These are phyloP conservation scores for Anhinga rufa DNA, from an alignment of 2,113 vertebrate genomes.

Conservation along the genomic window DNA sequence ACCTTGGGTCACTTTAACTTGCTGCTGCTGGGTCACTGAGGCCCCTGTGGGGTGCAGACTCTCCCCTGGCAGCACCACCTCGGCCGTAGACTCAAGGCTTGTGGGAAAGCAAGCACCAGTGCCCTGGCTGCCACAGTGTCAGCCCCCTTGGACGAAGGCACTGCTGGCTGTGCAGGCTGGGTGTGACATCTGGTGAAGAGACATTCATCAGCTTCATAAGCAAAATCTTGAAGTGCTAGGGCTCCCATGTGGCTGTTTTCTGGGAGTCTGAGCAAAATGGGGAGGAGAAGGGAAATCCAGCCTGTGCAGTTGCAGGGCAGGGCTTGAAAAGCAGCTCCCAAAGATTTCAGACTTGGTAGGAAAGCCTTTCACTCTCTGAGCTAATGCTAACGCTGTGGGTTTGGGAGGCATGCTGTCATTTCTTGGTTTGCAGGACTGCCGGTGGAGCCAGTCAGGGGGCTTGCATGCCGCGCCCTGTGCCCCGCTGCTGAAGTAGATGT, in stretches of 20 bases:
- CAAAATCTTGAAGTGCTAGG: neutral
- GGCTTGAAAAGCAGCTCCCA: neutral
- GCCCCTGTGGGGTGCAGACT: rapidly evolving
- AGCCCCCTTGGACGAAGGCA: rapidly evolving
- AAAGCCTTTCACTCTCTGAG: neutral
- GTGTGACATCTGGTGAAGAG: neutral
- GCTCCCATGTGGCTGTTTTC: neutral
- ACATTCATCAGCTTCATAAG: rapidly evolving
- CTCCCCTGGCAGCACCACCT: neutral
- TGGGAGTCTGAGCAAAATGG: neutral
- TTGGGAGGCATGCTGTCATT: neutral
- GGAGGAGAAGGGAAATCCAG: neutral
- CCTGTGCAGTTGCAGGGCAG: rapidly evolving
- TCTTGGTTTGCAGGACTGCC: neutral
- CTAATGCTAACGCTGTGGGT: rapidly evolving
- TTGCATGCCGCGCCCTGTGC: neutral
- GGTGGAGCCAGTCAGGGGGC: neutral
- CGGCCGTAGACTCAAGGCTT: neutral
- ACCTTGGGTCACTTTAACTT: neutral
- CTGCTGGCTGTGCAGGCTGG: neutral
- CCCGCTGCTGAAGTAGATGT: rapidly evolving
- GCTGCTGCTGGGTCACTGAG: rapidly evolving
- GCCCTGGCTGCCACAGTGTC: neutral
- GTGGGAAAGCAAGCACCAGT: rapidly evolving
- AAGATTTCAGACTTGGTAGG: neutral